phyloP scores from a whole-genome alignment of 53 echinoderm and acorn worm species.

The Mesocentrotus franciscanus region DNA sequence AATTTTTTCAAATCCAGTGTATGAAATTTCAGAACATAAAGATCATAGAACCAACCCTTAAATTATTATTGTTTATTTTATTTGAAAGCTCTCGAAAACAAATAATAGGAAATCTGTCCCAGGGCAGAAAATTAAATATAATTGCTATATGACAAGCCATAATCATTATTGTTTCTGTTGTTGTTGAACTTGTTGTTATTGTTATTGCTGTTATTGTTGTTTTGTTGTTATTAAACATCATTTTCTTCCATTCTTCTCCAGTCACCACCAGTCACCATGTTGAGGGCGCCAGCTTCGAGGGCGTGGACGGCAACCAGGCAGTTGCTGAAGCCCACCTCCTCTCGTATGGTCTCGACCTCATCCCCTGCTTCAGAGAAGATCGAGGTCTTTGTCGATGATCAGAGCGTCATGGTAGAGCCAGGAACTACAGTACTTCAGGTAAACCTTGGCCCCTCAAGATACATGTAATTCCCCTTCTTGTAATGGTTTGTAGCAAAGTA shows the following conservation, averaged over 20 bases:
- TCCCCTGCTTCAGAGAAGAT: slow-evolving; percentile 91
- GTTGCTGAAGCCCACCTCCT: slow-evolving; percentile 74
- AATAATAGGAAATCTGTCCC: too few relatives aligned
- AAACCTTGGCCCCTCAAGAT: neutral
- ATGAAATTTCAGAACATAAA: too few relatives aligned
- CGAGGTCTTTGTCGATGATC: slow-evolving; percentile 97
- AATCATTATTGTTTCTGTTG: too few relatives aligned
- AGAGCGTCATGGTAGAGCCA: slow-evolving; percentile 93
- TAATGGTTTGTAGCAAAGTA: neutral
- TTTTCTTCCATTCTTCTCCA: neutral
- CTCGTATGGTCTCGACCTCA: slow-evolving; percentile 75
- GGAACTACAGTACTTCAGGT: slow-evolving; percentile 98
- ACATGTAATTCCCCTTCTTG: neutral
- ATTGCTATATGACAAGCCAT: too few relatives aligned
- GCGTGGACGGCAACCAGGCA: slow-evolving; percentile 80
- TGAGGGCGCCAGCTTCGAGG: slow-evolving; percentile 84
- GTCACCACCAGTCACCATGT: slow-evolving; percentile 76
- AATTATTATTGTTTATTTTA: too few relatives aligned
- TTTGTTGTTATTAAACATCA: neutral
- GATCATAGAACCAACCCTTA: too few relatives aligned
- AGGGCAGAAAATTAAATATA: too few relatives aligned
- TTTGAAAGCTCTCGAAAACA: too few relatives aligned
- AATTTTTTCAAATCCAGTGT: too few relatives aligned
- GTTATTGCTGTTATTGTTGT: too few relatives aligned
- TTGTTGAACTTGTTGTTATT: too few relatives aligned